Evolutionary conservation across 2,113 vertebrate genomes (phyloP).

Genomic region (Laticauda colubrina): DNA sequence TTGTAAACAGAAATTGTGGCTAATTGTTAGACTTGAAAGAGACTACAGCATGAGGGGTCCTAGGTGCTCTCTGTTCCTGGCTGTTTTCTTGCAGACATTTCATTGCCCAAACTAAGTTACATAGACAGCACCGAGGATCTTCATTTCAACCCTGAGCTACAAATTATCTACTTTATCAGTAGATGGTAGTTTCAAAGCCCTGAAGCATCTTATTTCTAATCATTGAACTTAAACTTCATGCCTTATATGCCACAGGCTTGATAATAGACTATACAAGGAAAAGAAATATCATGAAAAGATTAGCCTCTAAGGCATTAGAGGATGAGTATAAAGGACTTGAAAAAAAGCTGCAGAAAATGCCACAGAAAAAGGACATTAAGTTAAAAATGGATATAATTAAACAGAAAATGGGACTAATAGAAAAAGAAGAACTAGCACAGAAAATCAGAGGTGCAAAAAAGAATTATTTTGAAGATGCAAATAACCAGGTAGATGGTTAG

Average conservation of each 20-base stretch:
- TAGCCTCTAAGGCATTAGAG: no score
- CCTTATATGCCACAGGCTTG: slow-evolving; percentile 23
- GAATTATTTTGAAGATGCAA: no score
- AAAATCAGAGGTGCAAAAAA: no score
- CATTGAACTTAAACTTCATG: not conserved
- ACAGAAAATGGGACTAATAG: no score
- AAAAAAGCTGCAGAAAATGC: no score
- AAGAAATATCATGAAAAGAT: no score
- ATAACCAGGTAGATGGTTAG: no score
- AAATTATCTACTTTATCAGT: not conserved
- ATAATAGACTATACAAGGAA: no score
- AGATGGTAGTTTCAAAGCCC: not conserved
- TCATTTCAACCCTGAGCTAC: not conserved
- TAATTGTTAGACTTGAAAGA: not conserved
- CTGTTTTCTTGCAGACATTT: not conserved
- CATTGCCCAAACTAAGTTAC: not conserved
- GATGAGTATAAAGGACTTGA: no score
- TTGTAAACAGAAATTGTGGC: not conserved
- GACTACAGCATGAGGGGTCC: not conserved
- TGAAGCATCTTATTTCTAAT: not conserved
- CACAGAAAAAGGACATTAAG: no score
- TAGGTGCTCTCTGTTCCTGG: not conserved
- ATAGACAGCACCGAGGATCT: not conserved
- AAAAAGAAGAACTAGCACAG: no score
- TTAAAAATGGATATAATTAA: no score